These are phyloP conservation scores for Drosophila guanche DNA, from an alignment of 1,140 invertebrate species.

Conservation along the genomic window DNA sequence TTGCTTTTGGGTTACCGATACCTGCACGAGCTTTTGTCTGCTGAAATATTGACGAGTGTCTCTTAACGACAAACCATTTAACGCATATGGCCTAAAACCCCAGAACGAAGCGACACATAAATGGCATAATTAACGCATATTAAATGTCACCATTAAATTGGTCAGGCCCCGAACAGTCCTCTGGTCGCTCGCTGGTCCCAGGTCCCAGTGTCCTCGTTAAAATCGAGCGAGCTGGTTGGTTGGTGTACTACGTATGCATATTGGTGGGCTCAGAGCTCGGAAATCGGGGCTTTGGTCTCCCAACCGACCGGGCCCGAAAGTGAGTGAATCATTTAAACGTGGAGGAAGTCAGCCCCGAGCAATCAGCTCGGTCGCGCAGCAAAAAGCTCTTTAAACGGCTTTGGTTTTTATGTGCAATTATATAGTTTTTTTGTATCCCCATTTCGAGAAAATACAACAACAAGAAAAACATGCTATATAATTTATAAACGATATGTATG, in stretches of 20 bases:
- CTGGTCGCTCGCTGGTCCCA: not conserved
- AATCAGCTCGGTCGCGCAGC: not conserved
- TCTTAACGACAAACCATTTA: slow-evolving; percentile 70
- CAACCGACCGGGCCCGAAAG: too few species aligned
- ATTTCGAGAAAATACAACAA: slow-evolving; percentile 19
- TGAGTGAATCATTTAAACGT: slow-evolving; percentile 49
- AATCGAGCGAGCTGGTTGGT: slow-evolving; percentile 38
- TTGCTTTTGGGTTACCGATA: slow-evolving; percentile 4
- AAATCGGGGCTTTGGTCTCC: not conserved
- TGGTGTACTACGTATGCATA: slow-evolving; percentile 60
- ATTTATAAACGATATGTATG: slow-evolving; percentile 22
- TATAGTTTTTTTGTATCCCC: slow-evolving; percentile 40
- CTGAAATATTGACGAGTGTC: slow-evolving; percentile 69
- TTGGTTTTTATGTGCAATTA: slow-evolving; percentile 58
- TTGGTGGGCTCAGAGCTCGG: slow-evolving; percentile 6
- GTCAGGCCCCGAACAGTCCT: slow-evolving; percentile 20
- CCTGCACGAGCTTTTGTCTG: slow-evolving; percentile 8
- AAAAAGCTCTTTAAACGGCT: slow-evolving; percentile 34
- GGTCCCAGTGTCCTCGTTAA: slow-evolving; percentile 40
- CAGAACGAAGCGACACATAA: slow-evolving; percentile 52
- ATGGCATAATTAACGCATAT: slow-evolving; percentile 78
- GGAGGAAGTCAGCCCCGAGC: slow-evolving; percentile 24
- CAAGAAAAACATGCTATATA: slow-evolving; percentile 19
- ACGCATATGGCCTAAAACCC: slow-evolving; percentile 51
- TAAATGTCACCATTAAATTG: slow-evolving; percentile 77